phyloP scores from a whole-genome alignment of 2,797 vertebrate genomes.

The Hydrophis major region DNA sequence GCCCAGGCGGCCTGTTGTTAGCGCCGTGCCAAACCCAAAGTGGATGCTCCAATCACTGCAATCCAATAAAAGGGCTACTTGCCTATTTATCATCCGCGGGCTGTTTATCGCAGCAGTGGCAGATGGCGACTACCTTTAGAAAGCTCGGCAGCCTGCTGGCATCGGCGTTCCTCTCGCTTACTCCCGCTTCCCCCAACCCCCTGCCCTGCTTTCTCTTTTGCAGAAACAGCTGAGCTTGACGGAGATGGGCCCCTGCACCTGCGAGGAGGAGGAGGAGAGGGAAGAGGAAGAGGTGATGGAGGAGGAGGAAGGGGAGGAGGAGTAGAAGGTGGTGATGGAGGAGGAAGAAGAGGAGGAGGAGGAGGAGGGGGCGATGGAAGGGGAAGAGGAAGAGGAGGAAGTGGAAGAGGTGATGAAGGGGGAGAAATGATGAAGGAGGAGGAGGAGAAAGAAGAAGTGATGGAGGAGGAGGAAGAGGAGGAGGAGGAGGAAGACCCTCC shows the following conservation, averaged over 20 bases:
- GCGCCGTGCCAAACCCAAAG: conserved; percentile 75
- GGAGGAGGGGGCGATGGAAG: too few relatives aligned
- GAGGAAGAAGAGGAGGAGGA: too few relatives aligned
- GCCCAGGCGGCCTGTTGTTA: conserved; percentile 76
- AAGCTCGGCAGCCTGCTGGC: conserved; percentile 73
- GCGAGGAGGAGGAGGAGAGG: conserved; percentile 14
- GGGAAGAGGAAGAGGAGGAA: too few relatives aligned
- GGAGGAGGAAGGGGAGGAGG: too few relatives aligned
- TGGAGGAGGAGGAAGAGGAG: fast-evolving
- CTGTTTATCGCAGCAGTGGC: conserved; percentile 77
- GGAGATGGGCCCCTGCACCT: conserved; percentile 70
- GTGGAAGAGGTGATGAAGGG: too few relatives aligned
- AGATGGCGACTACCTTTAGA: conserved; percentile 81
- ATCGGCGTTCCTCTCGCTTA: conserved; percentile 43
- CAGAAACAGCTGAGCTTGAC: conserved; percentile 64
- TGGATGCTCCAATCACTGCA: conserved; percentile 75
- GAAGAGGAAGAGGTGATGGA: too few relatives aligned
- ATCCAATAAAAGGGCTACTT: conserved; percentile 79
- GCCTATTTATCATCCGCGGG: conserved; percentile 81
- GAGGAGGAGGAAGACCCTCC: too few relatives aligned
- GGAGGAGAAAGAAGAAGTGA: too few relatives aligned
- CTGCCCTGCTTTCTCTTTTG: conserved; percentile 35
- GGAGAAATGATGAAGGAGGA: fast-evolving
- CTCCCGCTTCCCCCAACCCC: background rate
- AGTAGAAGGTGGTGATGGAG: too few relatives aligned